Percentiles rank a stretch among this genome's conserved stretches.
These are phyloP conservation scores for Acanthopleura granulata DNA, from an alignment of 2,888 invertebrate species.

Conservation along the genomic window DNA sequence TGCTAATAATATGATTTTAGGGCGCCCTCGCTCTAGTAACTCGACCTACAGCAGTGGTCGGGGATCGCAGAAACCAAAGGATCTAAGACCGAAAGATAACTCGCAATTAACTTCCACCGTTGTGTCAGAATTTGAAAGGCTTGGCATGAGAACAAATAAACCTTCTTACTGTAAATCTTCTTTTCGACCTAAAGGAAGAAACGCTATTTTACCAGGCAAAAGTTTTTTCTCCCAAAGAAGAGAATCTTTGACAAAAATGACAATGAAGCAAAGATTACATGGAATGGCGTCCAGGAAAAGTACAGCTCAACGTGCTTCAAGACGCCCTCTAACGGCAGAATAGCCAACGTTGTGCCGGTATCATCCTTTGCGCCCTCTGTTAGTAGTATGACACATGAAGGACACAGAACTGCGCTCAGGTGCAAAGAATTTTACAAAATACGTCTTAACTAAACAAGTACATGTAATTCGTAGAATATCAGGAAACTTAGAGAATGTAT, in stretches of 20 bases:
- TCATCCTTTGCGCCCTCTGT: too few species aligned
- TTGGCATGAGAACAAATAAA: constrained; percentile 46
- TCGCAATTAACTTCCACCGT: constrained; percentile 34
- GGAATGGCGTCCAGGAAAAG: too few species aligned
- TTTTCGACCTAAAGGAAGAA: constrained; percentile 45
- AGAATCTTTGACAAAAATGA: constrained; percentile 48
- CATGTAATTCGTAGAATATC: too few species aligned
- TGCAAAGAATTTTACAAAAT: too few species aligned
- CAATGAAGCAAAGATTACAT: constrained; percentile 27
- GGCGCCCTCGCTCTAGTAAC: constrained; percentile 48
- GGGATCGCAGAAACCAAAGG: constrained; percentile 41
- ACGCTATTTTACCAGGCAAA: constrained; percentile 50
- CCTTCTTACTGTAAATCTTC: constrained; percentile 37
- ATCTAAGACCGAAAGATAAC: constrained; percentile 44
- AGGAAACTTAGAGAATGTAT: too few species aligned
- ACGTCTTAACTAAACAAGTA: too few species aligned
- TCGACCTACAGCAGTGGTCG: constrained; percentile 50
- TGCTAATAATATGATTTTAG: constrained; percentile 50
- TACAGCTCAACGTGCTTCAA: too few species aligned
- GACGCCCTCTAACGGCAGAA: too few species aligned
- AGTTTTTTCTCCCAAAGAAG: constrained; percentile 53
- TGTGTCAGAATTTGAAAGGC: constrained; percentile 47
- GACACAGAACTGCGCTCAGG: too few species aligned
- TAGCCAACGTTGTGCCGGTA: too few species aligned
- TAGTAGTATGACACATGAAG: too few species aligned